Base-by-base conservation (phyloP, 2,113 vertebrate genomes). In the Hyla sarda region DNA sequence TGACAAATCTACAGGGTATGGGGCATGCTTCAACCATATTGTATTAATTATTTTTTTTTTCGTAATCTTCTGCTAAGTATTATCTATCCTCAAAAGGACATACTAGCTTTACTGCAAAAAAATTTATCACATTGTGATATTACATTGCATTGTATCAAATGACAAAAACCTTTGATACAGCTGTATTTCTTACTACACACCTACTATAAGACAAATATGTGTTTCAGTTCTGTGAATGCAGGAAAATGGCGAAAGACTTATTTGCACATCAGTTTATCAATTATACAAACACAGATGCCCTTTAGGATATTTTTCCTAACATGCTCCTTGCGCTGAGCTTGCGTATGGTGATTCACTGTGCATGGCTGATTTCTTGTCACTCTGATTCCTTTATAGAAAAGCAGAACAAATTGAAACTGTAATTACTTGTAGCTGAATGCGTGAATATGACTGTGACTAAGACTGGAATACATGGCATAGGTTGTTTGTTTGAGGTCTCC, bases 361-460 rank as follows among this genome's bases (percentile, higher is more conserved):
- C 37, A 73, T 45, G 34, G 34, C 21, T n/a, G 71, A 73, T 45
- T 45, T 34, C 34, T 45, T 73, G 71, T 45, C 71, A 45, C 71
- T 73, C 37, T 5, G 10, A 45, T 73, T 45, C 71, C 28, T n/a
- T 5, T 45, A 73, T 12, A 75, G 72, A 13, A 67, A 41, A 47
- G 58, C 78, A 67, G 79, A 69, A 82, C 60, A 67, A 65, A 69
- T 69, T 50, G 41, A 52, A 82, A 34, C 45, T 50, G 62, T 69
- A 82, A 82, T 82, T 52, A 82, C 62, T 82, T 69, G 28, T 41
- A 69, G 37, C 45, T 52, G 47, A 30, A 48, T 45, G 41, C 30
- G 56, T 47, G 37, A 14, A 47, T 7, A 16, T 23, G 56, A 37
- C 78, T 19, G 62, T 28, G 62, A 69, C 28, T 47, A 19, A 67